Evolutionary conservation across 1,140 invertebrate species (phyloP), one percentile per base, ranked within the genome.

Genomic region (Phocides pigmalion): DNA sequence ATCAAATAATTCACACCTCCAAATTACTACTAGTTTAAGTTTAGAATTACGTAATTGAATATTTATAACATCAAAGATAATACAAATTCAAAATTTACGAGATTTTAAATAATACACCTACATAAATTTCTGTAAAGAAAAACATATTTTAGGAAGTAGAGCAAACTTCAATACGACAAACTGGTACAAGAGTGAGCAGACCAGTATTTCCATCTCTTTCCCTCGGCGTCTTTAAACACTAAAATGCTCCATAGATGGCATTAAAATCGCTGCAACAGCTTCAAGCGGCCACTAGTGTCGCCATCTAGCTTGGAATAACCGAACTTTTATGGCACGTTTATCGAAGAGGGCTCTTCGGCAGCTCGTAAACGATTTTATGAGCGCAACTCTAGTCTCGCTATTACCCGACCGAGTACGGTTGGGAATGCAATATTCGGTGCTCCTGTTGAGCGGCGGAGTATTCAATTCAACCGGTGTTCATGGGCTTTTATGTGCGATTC

Each of bases 301-400:
- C 86, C 89, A 91, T 90, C 89, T 91, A 91, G 81, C 78, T 71
- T 71, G 65, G 77, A 79, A 83, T 90, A 90, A 90, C 84, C 76
- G 81, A 90, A 91, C 89, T 91, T 91, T 91, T 91, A 91, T 83
- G 77, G 87, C 81, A 80, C 86, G 83, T 89, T 91, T 84, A 88
- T 88, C 84, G 86, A 81, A 88, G 89, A 89, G 89, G 87, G 86
- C 84, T 84, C 89, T 90, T 88, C 84, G 86, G 87, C 85, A 89
- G 84, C 79, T 90, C 89, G 89, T 91, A 89, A 90, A 89, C 82
- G 86, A 84, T 91, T 91, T 91, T 89, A 91, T 84, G 85, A 82
- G 81, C 84, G 78, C 84, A 75, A 85, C 84, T 86, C 82, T 77
- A 78, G 79, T 84, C 82, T 83, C 72, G 79, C 81, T 87, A 87